Conservation (phyloP, 2,888 invertebrate species). For the Allolobophora icterica region DNA sequence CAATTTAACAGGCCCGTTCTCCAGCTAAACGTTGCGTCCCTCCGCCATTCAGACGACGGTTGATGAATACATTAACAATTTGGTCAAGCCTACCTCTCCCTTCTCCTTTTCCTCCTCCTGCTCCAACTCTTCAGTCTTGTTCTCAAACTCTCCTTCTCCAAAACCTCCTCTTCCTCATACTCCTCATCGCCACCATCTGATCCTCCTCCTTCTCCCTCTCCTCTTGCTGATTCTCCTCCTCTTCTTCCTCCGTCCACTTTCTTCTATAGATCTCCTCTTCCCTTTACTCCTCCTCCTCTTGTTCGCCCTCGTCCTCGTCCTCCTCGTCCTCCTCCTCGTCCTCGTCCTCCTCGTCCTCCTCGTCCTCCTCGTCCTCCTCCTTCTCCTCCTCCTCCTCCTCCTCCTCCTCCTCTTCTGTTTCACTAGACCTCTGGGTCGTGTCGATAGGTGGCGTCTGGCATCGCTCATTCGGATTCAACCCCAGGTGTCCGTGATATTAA, state of each 20-base stretch:
- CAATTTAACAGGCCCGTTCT: too few relatives aligned
- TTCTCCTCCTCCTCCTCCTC: background rate
- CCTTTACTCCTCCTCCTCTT: background rate
- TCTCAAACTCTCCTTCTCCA: background rate
- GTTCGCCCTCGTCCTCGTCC: background rate
- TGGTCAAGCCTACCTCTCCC: too few relatives aligned
- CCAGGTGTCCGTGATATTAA: conserved; percentile 17
- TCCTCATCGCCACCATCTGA: background rate
- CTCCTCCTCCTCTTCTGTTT: background rate
- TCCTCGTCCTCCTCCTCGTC: conserved; percentile 7
- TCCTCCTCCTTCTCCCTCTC: background rate
- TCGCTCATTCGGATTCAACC: background rate
- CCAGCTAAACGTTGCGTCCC: too few relatives aligned
- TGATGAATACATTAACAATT: too few relatives aligned
- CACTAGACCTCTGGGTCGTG: background rate
- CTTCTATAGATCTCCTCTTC: background rate
- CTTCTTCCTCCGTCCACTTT: background rate
- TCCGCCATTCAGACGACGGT: too few relatives aligned
- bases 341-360: background rate
- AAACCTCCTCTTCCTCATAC: background rate
- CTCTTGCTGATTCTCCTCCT: background rate
- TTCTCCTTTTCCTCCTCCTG: background rate
- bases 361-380: background rate
- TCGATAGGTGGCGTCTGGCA: background rate
- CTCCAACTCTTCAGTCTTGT: background rate